Evolutionary conservation across 2,888 invertebrate species (phyloP), one percentile per base, ranked within the genome.

Genomic region (Tachystola acroxantha): DNA sequence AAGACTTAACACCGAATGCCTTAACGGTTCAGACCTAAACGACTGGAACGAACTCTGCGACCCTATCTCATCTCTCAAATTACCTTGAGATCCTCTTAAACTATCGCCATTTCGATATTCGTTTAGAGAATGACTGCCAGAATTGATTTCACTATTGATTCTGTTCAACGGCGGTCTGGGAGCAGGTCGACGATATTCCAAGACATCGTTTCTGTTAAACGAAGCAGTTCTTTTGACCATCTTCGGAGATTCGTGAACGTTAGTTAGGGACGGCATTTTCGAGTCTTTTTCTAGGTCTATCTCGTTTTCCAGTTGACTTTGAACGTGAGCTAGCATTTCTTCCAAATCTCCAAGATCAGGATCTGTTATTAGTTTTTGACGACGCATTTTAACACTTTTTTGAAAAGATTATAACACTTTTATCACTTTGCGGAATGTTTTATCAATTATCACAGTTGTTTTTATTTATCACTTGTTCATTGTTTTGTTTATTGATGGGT

Each of bases 301-400:
- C 47, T 88, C 88, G 36, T 82, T 68, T 46, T 88, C 86, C 4
- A 88, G 45, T 40, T 88, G 86, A 0, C 67, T 78, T 38, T 87
- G 87, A 1, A 88, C 87, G 45, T 80, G 75, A 0, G 86, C 86
- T 11, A 88, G 53, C 88, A 88, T 87, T 44, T 87, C 85, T 39
- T 88, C 88, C 7, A 88, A 42, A 36, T 88, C 88, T 0, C 84
- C 85, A 28, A 88, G 45, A 46, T 88, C 86, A 1, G 86, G 86
- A 45, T 82, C 78, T 7, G 81, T 47, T 20, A 68, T 79, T 52
- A 82, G 53, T 46, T 79, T 84, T 24, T 62, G 54, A 3, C 82
- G 74, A 34, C 85, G 72, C 85, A 84, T 84, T 20, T 20, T 20
- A 1, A n/a, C n/a, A n/a, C n/a, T n/a, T n/a, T n/a, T n/a, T n/a